Evolutionary conservation across 2,113 vertebrate genomes (phyloP), one percentile per base, ranked within the genome.

Genomic region (Perognathus longimembris): DNA sequence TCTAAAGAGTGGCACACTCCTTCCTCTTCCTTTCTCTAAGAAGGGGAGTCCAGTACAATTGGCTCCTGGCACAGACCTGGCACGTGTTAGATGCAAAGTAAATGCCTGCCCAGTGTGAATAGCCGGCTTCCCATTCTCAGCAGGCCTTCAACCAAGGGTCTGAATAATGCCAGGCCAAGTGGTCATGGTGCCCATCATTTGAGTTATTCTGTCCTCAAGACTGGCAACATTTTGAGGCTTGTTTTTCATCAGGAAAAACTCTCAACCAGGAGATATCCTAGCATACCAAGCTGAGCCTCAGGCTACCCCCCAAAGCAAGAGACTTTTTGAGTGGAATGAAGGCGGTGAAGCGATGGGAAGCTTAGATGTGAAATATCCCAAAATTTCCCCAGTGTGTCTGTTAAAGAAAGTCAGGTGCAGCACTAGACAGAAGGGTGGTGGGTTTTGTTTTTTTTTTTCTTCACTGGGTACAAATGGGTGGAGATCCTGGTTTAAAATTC

Each of bases 401-500:
- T 76, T 84, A 95, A 96, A 97, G 96, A 42, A 54, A 97, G 93
- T n/a, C 83, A 76, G 81, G 42, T 85, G 96, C 80, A 67, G 96
- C 80, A 67, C 28, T 42, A 71, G 95, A 83, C 59, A 93, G 88
- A 76, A 45, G 7, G 38, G 1, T 34, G 36, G 36, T 34, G 36
- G 36, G 8, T 5, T 71, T 28, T 54, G 36, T 17, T 63, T 38
- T 15, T 38, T 12, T 86, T 69, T 38, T 14, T 42, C 10, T 88
- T 96, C 81, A 88, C 67, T 85, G 18, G 38, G 88, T 92, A 95
- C 66, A 93, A 92, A 95, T 45, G 88, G 96, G 97, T 92, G 92
- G 78, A 97, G 94, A 96, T 89, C 87, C 26, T 66, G 22, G 79
- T 91, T 96, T 95, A 95, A 97, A 98, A 97, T 96, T 94, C 96